A percentile compares a stretch with the other conserved stretches of the same genome.
Conservation (phyloP, 1,140 invertebrate species). For the Drosophila pruinosa region DNA sequence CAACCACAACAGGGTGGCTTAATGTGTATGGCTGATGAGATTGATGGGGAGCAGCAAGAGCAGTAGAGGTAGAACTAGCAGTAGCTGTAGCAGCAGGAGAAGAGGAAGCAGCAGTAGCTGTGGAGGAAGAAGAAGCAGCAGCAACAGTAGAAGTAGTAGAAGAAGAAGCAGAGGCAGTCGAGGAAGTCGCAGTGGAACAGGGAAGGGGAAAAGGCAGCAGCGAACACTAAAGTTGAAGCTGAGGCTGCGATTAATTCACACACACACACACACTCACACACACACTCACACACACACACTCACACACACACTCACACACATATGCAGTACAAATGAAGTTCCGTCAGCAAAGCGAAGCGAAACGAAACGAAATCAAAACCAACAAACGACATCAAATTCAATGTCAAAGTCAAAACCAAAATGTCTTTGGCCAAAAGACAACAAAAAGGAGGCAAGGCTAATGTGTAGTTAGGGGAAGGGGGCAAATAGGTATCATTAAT, state of each 20-base stretch:
- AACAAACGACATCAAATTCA: constrained; percentile 16
- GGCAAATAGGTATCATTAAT: background rate
- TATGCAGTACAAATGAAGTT: constrained; percentile 15
- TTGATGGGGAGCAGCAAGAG: background rate
- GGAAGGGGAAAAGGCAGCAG: background rate
- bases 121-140: no score
- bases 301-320: constrained; percentile 14
- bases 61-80: background rate
- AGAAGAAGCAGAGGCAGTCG: background rate
- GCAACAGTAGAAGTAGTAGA: background rate
- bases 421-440: no score
- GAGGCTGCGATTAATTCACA: constrained; percentile 36
- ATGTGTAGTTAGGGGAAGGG: background rate
- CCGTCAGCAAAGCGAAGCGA: constrained; percentile 43
- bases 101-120: background rate
- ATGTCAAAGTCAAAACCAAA: constrained; percentile 28
- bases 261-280: constrained; percentile 22
- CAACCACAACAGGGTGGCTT: constrained; percentile 30
- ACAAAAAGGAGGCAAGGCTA: constrained; percentile 1
- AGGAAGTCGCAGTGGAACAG: background rate
- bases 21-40: constrained; percentile 3
- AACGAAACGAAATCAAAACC: constrained; percentile 4
- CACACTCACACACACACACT: background rate
- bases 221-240: constrained; percentile 3
- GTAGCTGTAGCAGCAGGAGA: background rate